Base-by-base conservation (phyloP, 1,140 invertebrate species). In the Odontomachus brunneus region DNA sequence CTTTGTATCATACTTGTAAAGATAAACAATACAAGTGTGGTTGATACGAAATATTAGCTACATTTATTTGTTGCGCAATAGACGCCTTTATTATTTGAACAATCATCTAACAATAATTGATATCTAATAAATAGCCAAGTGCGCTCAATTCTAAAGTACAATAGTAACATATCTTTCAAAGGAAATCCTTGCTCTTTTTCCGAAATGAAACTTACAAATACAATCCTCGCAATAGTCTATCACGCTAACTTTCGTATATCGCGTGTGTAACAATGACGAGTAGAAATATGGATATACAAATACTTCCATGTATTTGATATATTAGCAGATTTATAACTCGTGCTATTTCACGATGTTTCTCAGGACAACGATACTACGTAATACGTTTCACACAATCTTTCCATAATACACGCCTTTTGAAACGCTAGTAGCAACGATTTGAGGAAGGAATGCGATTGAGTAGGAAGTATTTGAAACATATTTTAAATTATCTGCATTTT, bases 361-460 rank as follows among this genome's bases (percentile, higher is more conserved):
- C 22, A 53, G 14, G 24, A 76, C 9, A 66, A 38, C 33, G 15
- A 15, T 11, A 14, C 33, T 19, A 12, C n/a, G 33, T 15, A 9
- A 33, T 33, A 33, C 2, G 7, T 0, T 76, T 22, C 14, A 15
- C 66, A 22, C 7, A 44, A 15, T 49, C 19, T 57, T 78, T 19
- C 33, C 60, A 69, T 60, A 4, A 44, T 19, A 67, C 62, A 24
- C 15, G n/a, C 53, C 57, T 38, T 49, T 60, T 65, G n/a, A 22
- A 59, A 69, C 29, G 51, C 67, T 57, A 48, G 55, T 19, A 33
- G 51, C 26, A 62, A 53, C 66, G 48, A 55, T 57, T 85, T 69
- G 81, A 57, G 69, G 73, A 87, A 86, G 73, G 85, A 87, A 87
- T 87, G 82, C 81, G 73, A 67, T 44, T 87, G 60, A 76, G 66